Evolutionary conservation across 2,888 invertebrate genomes (phyloP).

Genomic region (Parnassius smintheus): DNA sequence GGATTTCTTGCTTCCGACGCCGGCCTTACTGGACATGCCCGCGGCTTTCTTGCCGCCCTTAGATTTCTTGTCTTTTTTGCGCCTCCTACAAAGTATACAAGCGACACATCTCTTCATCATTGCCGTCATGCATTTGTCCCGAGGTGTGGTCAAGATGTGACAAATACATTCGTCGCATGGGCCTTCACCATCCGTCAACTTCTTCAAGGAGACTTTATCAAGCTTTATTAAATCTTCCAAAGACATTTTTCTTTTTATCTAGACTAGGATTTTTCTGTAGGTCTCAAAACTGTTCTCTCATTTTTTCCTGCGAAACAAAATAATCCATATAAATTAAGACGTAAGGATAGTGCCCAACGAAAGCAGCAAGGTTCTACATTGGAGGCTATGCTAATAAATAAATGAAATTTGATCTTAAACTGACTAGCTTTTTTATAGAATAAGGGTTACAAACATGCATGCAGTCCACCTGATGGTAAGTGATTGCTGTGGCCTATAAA

Average conservation of each 20-base stretch:
- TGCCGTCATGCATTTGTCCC: background rate
- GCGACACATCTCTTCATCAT: background rate
- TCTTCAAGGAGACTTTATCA: slow-evolving; percentile 9
- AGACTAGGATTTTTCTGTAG: background rate
- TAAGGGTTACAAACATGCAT: too few relatives aligned
- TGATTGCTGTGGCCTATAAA: too few relatives aligned
- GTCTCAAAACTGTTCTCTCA: background rate
- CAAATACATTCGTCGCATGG: slow-evolving; percentile 23
- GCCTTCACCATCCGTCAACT: slow-evolving; percentile 9
- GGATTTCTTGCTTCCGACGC: too few relatives aligned
- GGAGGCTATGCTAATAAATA: too few relatives aligned
- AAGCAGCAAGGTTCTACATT: too few relatives aligned
- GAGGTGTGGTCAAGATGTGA: slow-evolving; percentile 6
- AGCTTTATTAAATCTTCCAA: slow-evolving; percentile 7
- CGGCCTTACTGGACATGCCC: background rate
- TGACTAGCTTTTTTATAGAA: too few relatives aligned
- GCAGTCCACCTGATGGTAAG: too few relatives aligned
- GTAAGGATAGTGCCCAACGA: too few relatives aligned
- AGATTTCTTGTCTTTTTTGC: background rate
- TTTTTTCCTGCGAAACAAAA: slow-evolving; percentile 1
- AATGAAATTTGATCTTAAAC: too few relatives aligned
- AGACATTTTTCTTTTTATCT: background rate
- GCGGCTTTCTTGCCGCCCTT: background rate
- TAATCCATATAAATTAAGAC: background rate
- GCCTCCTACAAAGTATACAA: background rate